These are phyloP conservation scores for Nematolebias whitei DNA, from an alignment of 2,113 vertebrate species.

Conservation along the genomic window DNA sequence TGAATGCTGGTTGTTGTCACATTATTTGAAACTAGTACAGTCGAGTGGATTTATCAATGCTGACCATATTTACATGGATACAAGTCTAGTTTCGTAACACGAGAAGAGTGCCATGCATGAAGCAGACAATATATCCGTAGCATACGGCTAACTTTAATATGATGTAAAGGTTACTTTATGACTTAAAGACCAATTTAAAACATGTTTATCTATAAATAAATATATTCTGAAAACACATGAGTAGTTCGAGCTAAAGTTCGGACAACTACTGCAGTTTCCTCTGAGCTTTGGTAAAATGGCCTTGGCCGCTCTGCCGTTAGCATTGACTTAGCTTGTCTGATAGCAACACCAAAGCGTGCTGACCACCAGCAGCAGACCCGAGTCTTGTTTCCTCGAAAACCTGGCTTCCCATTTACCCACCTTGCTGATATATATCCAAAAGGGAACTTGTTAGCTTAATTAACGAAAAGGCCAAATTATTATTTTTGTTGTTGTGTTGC, in stretches of 20 bases:
- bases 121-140: background rate
- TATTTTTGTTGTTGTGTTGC: constrained; percentile 70
- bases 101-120: background rate
- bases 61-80: background rate
- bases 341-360: constrained; percentile 54
- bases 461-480: constrained; percentile 59
- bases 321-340: constrained; percentile 47
- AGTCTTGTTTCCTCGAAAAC: constrained; percentile 14
- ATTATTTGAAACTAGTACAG: no score
- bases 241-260: background rate
- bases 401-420: constrained; percentile 58
- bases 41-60: no score
- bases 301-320: constrained; percentile 54
- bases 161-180: background rate
- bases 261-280: constrained; percentile 9
- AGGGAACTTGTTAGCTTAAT: constrained; percentile 63
- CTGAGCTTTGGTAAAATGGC: constrained; percentile 53
- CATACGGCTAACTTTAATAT: constrained; percentile 30
- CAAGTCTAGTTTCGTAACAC: constrained; percentile 6
- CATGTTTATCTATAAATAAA: background rate
- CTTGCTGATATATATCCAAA: constrained; percentile 76
- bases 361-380: constrained; percentile 26
- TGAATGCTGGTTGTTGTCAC: background rate
- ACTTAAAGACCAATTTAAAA: no score
- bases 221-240: background rate